A percentile compares a stretch with the other conserved stretches of the same genome.
Evolutionary conservation across 2,113 vertebrate species (phyloP).

Genomic region (Mionectes macconnelli): DNA sequence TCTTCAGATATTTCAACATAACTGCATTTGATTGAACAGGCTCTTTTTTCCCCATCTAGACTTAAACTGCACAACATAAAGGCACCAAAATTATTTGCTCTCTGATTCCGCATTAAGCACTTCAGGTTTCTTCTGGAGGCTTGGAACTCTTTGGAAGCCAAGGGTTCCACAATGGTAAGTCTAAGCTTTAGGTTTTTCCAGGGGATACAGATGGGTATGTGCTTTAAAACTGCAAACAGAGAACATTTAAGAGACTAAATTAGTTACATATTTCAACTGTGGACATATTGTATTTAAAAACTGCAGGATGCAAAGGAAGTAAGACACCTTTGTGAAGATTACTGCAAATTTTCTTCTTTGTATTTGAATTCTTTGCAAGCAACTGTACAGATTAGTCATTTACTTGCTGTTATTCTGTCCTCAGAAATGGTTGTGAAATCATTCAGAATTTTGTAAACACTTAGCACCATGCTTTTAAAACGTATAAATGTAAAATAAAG

Average conservation of each 20-base stretch:
- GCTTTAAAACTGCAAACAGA: not conserved
- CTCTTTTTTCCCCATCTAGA: not conserved
- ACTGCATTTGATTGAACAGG: not conserved
- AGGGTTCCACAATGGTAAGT: slow-evolving; percentile 10
- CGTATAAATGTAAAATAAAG: not conserved
- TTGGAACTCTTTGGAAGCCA: not conserved
- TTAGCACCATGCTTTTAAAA: not conserved
- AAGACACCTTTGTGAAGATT: not conserved
- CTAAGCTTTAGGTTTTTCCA: not conserved
- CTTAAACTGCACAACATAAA: not conserved
- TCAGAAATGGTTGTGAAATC: not conserved
- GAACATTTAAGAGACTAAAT: not conserved
- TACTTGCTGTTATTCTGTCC: not conserved
- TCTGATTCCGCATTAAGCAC: not conserved
- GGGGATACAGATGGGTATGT: not conserved
- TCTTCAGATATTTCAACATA: not conserved
- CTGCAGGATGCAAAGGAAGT: not conserved
- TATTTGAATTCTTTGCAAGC: not conserved
- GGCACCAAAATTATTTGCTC: not conserved
- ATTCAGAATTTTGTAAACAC: not conserved
- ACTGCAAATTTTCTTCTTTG: not conserved
- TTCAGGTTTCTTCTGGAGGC: not conserved
- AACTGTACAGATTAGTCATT: not conserved
- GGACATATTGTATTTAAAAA: not conserved
- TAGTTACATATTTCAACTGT: not conserved